Percentiles rank a stretch among this genome's conserved stretches.
These are phyloP conservation scores for Melanerpes formicivorus DNA, from an alignment of 2,113 vertebrate species.

Conservation along the genomic window DNA sequence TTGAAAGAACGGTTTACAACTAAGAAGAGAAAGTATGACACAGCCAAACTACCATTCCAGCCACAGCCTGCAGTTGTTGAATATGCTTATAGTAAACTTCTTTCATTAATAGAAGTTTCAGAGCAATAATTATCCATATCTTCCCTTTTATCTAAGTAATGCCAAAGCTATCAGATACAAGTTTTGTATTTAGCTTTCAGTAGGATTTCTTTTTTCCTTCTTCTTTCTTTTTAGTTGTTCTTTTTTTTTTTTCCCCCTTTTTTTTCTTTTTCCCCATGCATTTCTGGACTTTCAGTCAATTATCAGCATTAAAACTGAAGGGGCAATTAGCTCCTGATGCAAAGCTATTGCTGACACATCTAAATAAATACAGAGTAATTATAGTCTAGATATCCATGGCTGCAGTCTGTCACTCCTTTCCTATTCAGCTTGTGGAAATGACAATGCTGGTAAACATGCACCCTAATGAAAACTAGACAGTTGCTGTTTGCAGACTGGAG, in stretches of 20 bases:
- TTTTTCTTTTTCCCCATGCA: neutral
- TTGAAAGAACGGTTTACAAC: conserved; percentile 11
- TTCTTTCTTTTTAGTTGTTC: neutral
- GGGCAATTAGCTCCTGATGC: conserved; percentile 3
- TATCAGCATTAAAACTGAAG: neutral
- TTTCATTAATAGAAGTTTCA: neutral
- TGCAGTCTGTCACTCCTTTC: neutral
- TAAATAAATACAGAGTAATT: conserved; percentile 34
- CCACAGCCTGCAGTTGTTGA: neutral
- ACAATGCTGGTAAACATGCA: neutral
- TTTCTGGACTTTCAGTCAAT: neutral
- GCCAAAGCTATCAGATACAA: neutral
- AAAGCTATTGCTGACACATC: neutral
- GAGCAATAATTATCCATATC: neutral
- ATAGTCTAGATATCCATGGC: neutral
- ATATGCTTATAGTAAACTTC: neutral
- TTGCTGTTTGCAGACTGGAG: neutral
- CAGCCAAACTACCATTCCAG: neutral
- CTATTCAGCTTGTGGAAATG: neutral
- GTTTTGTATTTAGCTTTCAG: neutral
- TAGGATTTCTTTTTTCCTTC: neutral
- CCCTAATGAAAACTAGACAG: neutral
- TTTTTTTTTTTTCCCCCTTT: neutral
- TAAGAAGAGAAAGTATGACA: neutral
- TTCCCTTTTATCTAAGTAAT: neutral